Evolutionary conservation across 2,113 vertebrate genomes (phyloP).

Genomic region (Anhinga rufa): DNA sequence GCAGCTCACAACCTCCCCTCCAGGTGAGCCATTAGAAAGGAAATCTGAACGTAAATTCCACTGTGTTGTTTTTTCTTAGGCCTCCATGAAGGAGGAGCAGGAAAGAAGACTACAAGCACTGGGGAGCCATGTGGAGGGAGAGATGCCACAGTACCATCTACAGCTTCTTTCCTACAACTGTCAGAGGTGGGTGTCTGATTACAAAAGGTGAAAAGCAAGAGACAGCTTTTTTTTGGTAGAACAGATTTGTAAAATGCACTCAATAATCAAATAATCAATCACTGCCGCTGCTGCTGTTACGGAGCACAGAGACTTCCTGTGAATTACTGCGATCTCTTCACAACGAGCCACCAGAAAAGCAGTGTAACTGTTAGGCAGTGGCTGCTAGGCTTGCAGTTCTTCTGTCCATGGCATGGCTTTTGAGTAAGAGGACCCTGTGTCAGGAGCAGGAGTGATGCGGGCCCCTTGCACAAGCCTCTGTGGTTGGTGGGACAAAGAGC

Average conservation of each 20-base stretch:
- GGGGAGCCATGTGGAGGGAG: background rate
- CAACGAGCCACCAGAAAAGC: background rate
- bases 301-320: background rate
- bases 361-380: background rate
- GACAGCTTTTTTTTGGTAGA: background rate
- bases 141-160: background rate
- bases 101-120: background rate
- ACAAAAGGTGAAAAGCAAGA: background rate
- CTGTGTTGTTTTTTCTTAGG: background rate
- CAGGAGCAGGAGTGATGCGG: background rate
- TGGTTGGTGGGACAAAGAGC: slow-evolving; percentile 71
- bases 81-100: background rate
- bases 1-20: background rate
- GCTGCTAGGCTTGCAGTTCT: background rate
- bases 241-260: background rate
- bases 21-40: background rate
- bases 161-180: background rate
- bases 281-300: background rate
- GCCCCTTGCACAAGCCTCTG: background rate
- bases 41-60: background rate
- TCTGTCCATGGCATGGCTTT: background rate
- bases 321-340: background rate
- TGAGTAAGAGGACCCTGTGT: background rate
- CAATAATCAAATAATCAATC: background rate
- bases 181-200: background rate